phyloP scores from a whole-genome alignment of 30 jellyfish, hydroid and myxozoan species.

The Rhopilema esculentum region DNA sequence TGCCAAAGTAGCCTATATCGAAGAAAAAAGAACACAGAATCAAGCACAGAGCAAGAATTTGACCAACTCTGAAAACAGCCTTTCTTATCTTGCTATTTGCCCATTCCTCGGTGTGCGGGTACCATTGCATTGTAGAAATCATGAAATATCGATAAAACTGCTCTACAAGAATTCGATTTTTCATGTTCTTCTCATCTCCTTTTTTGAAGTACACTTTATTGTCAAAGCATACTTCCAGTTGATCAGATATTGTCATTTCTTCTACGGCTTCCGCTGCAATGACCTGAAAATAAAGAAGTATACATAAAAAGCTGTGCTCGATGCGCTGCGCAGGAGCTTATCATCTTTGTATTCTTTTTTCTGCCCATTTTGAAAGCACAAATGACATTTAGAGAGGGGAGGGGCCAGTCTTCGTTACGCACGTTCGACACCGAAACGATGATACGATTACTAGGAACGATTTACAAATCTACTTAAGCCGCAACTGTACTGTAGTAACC shows the following conservation, averaged over 20 bases:
- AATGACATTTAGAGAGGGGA: no score
- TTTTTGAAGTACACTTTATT: background rate
- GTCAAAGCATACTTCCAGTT: background rate
- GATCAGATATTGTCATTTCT: background rate
- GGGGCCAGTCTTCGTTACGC: no score
- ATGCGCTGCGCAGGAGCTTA: no score
- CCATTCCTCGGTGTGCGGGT: slow-evolving; percentile 20
- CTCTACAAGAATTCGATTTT: background rate
- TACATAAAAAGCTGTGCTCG: no score
- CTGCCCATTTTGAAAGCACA: no score
- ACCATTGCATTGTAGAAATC: slow-evolving; percentile 11
- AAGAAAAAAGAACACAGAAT: background rate
- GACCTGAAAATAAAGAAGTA: background rate
- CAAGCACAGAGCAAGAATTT: background rate
- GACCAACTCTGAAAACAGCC: background rate
- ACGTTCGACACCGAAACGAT: no score
- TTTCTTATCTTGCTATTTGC: background rate
- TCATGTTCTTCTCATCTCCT: background rate
- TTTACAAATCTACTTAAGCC: no score
- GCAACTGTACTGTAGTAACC: no score
- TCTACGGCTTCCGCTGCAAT: background rate
- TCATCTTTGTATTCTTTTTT: no score
- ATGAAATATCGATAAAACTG: background rate
- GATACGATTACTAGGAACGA: no score
- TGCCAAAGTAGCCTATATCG: background rate